These are phyloP conservation scores for Dichetophora obliterata DNA, from an alignment of 2,888 invertebrate species.

Conservation along the genomic window DNA sequence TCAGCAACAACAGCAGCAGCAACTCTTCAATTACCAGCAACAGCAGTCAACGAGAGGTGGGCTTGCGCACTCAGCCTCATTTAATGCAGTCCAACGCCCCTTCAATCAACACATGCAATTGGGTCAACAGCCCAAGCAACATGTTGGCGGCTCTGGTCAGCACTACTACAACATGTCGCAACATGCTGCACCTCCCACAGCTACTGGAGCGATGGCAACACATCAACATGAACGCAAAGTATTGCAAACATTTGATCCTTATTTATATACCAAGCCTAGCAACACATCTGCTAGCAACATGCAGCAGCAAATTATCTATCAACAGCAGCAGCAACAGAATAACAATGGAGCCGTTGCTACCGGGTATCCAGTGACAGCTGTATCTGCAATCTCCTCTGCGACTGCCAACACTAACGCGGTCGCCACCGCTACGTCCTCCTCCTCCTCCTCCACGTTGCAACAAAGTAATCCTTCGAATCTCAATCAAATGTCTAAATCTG, in stretches of 20 bases:
- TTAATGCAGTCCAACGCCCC: conserved; percentile 62
- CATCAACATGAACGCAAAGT: conserved; percentile 60
- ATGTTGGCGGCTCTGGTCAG: neutral
- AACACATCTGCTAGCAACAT: conserved; percentile 42
- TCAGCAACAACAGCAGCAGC: conserved; percentile 54
- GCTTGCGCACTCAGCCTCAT: conserved; percentile 64
- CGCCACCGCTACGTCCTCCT: conserved; percentile 43
- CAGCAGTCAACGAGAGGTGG: conserved; percentile 39
- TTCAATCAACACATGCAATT: conserved; percentile 53
- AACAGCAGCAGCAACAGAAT: conserved; percentile 45
- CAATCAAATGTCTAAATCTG: conserved; percentile 66
- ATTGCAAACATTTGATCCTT: conserved; percentile 66
- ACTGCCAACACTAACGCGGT: conserved; percentile 43
- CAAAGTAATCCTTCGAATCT: conserved; percentile 60
- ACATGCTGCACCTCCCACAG: conserved; percentile 9
- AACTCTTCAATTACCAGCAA: conserved; percentile 42
- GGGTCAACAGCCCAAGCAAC: conserved; percentile 32
- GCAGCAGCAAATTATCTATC: conserved; percentile 48
- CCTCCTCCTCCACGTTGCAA: conserved; percentile 51
- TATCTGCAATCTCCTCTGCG: neutral
- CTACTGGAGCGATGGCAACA: conserved; percentile 8
- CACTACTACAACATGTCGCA: conserved; percentile 42
- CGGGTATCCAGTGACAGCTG: neutral
- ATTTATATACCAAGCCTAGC: conserved; percentile 63
- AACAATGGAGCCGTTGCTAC: neutral